These are phyloP conservation scores for Dendroctonus ponderosae DNA, from an alignment of 1,140 invertebrate genomes.

Conservation along the genomic window DNA sequence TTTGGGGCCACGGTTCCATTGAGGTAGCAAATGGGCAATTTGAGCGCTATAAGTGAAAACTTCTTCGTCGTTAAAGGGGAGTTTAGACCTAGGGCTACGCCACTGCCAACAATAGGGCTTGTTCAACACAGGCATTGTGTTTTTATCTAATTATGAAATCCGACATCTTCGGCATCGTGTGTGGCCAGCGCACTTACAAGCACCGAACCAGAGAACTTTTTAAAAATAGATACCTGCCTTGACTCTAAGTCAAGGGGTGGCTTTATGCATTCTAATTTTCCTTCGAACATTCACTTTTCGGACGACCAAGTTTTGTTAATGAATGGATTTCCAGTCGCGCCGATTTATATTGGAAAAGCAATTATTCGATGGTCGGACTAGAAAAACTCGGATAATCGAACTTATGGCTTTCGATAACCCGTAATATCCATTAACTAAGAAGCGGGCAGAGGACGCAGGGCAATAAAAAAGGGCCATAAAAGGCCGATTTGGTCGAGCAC, in stretches of 20 bases:
- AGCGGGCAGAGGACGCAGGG: slow-evolving; percentile 12
- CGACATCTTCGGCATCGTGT: background rate
- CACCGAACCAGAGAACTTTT: background rate
- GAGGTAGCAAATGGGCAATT: background rate
- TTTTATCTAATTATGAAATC: background rate
- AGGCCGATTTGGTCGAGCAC: slow-evolving; percentile 24
- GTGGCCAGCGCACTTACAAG: background rate
- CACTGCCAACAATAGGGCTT: too few relatives aligned
- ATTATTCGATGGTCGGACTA: background rate
- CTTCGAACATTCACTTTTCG: too few relatives aligned
- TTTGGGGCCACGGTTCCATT: background rate
- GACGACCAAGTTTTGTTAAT: too few relatives aligned
- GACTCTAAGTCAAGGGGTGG: background rate
- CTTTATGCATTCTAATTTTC: too few relatives aligned
- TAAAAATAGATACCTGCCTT: slow-evolving; percentile 1
- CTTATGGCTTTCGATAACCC: slow-evolving; percentile 16
- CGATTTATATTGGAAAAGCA: too few relatives aligned
- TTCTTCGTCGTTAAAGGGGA: too few relatives aligned
- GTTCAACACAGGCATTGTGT: too few relatives aligned
- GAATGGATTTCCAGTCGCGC: too few relatives aligned
- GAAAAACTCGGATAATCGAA: slow-evolving; percentile 11
- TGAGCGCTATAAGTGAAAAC: background rate
- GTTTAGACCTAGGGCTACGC: too few relatives aligned
- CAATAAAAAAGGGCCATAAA: slow-evolving; percentile 33
- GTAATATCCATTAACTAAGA: slow-evolving; percentile 31